Evolutionary conservation across 2,113 vertebrate species (phyloP).

Genomic region (Trogon melanurus): DNA sequence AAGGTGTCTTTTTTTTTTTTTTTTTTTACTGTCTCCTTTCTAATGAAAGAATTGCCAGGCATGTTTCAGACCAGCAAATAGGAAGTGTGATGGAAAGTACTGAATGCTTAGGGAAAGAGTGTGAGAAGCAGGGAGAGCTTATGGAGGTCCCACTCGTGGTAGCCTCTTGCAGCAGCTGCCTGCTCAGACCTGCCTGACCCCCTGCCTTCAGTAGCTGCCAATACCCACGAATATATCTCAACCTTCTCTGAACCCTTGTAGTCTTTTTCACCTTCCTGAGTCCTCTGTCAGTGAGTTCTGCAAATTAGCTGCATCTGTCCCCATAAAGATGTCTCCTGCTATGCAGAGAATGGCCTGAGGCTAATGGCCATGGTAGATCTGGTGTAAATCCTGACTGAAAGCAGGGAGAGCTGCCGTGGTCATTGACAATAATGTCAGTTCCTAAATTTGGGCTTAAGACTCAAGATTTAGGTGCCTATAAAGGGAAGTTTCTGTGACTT

Average conservation of each 20-base stretch:
- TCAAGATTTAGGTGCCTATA: fast-evolving
- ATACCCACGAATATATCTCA: neutral
- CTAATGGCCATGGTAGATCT: neutral
- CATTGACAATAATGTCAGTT: neutral
- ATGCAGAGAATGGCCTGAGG: neutral
- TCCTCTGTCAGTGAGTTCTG: neutral
- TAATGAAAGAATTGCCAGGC: neutral
- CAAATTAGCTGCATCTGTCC: neutral
- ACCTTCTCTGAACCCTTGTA: neutral
- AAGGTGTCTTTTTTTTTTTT: neutral
- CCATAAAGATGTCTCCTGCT: neutral
- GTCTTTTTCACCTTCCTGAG: neutral
- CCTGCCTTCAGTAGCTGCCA: neutral
- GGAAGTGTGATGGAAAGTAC: neutral
- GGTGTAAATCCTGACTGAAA: neutral
- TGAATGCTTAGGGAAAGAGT: neutral
- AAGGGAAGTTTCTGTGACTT: neutral
- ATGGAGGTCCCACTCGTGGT: fast-evolving
- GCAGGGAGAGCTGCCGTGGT: neutral
- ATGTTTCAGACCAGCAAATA: neutral
- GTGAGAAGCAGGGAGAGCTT: neutral
- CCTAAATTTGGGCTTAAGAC: neutral
- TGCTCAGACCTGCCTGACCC: neutral
- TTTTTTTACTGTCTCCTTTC: neutral
- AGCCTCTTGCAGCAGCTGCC: neutral